Conservation (phyloP, 2,797 vertebrate genomes). For the Fratercula arctica region DNA sequence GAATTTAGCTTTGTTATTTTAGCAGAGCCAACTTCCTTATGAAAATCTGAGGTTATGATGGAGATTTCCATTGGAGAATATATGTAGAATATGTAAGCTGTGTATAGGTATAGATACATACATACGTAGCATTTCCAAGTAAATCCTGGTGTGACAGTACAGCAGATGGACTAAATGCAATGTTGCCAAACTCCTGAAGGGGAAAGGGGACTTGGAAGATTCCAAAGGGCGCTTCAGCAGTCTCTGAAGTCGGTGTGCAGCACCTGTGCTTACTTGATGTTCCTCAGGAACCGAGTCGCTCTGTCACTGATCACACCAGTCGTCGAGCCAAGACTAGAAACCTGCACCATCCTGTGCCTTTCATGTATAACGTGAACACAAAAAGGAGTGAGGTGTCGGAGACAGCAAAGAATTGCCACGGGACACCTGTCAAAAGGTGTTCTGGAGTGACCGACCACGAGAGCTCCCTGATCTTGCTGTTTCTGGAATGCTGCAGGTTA, state of each 20-base stretch:
- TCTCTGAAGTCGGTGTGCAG: background rate
- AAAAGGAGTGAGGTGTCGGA: background rate
- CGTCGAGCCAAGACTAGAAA: background rate
- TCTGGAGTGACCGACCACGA: rapidly evolving
- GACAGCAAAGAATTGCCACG: background rate
- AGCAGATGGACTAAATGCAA: background rate
- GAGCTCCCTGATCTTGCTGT: background rate
- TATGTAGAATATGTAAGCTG: background rate
- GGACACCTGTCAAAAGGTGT: background rate
- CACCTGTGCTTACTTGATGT: background rate
- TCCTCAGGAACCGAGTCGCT: background rate
- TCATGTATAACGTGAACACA: background rate
- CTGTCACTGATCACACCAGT: background rate
- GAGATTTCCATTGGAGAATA: background rate
- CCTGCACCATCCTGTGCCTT: too few relatives aligned
- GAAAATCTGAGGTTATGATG: background rate
- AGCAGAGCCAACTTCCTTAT: background rate
- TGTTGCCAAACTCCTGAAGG: background rate
- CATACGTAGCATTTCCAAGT: background rate
- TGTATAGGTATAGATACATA: background rate
- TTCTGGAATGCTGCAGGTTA: background rate
- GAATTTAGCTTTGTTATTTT: background rate
- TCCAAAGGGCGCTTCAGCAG: background rate
- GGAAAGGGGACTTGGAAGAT: background rate
- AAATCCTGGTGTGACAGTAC: background rate